Evolutionary conservation across 2,797 vertebrate species (phyloP).

Genomic region (Argyrosomus regius): DNA sequence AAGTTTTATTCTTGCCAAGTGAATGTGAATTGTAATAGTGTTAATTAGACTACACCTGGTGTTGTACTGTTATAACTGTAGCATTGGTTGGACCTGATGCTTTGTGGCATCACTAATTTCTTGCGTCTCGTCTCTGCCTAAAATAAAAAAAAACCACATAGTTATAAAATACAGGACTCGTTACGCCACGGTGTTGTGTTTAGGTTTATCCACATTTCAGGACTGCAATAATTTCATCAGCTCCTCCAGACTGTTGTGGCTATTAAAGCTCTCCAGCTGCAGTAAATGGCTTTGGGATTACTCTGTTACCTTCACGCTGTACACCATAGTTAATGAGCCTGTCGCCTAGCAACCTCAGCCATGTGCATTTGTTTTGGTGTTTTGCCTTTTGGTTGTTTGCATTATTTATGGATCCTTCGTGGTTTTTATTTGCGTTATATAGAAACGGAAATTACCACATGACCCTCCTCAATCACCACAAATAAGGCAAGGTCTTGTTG

Average conservation of each 20-base stretch:
- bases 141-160: neutral
- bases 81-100: neutral
- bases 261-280: conserved; percentile 30
- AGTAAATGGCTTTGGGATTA: conserved; percentile 36
- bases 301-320: conserved; percentile 31
- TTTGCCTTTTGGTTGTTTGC: conserved; percentile 39
- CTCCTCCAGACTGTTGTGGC: conserved; percentile 31
- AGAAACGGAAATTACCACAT: conserved; percentile 32
- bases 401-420: conserved; percentile 34
- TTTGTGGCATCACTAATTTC: neutral
- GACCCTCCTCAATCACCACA: conserved; percentile 26
- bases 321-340: conserved; percentile 31
- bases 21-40: neutral
- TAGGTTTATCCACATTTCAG: conserved; percentile 19
- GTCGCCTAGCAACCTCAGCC: conserved; percentile 44
- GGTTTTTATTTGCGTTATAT: conserved; percentile 24
- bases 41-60: neutral
- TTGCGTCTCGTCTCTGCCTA: neutral
- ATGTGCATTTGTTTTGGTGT: conserved; percentile 59
- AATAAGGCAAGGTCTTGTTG: conserved; percentile 10
- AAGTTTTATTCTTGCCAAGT: neutral
- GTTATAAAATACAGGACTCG: neutral
- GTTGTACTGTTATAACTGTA: neutral
- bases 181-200: conserved; percentile 17
- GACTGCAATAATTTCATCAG: conserved; percentile 53